Evolutionary conservation across 2,888 invertebrate genomes (phyloP).

Genomic region (Hypomecis punctinalis): DNA sequence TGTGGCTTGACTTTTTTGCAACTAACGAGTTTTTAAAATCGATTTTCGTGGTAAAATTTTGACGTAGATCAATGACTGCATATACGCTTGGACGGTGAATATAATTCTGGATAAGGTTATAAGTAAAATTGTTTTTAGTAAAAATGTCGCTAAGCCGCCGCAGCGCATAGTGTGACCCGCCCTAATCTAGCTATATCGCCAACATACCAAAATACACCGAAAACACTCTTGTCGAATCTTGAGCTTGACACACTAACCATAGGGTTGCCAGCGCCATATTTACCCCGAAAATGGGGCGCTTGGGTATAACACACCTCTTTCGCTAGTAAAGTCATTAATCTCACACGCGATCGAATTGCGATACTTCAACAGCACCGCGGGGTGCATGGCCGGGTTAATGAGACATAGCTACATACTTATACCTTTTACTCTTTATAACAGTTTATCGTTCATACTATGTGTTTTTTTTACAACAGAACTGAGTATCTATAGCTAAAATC

Average conservation of each 20-base stretch:
- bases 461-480: too few species aligned
- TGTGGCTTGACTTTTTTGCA: too few species aligned
- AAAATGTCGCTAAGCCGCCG: background rate
- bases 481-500: too few species aligned
- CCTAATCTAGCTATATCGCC: slow-evolving; percentile 24
- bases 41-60: too few species aligned
- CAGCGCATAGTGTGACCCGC: slow-evolving; percentile 2
- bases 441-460: too few species aligned
- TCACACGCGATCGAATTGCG: slow-evolving; percentile 53
- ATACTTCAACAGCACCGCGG: slow-evolving; percentile 43
- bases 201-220: slow-evolving; percentile 40
- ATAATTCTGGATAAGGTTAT: too few species aligned
- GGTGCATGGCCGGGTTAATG: slow-evolving; percentile 40
- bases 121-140: too few species aligned
- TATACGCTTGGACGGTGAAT: too few species aligned
- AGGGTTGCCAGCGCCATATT: slow-evolving; percentile 42
- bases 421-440: background rate
- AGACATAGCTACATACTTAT: background rate
- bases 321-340: slow-evolving; percentile 53
- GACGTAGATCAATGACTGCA: too few species aligned
- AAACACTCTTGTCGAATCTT: slow-evolving; percentile 39
- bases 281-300: slow-evolving; percentile 43
- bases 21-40: too few species aligned
- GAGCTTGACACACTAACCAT: slow-evolving; percentile 38
- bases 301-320: slow-evolving; percentile 48